Evolutionary conservation across 2,888 invertebrate species (phyloP), one percentile per base, ranked within the genome.

Genomic region (Thymelicus acteon): DNA sequence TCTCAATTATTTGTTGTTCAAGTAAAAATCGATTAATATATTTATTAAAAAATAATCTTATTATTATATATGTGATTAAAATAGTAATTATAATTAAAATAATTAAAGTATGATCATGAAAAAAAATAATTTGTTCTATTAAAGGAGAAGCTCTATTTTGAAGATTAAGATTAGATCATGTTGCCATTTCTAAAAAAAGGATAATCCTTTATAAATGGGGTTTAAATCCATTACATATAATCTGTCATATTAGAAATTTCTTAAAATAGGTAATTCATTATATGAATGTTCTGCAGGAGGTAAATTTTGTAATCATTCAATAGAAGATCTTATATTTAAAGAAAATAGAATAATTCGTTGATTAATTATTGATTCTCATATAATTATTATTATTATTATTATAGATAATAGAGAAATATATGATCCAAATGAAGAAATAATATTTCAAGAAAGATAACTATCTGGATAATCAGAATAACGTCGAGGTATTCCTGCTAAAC

Each of bases 401-500:
- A 95, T 91, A 74, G 94, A 92, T 80, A 95, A 78, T 75, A 95
- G 80, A 0, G 95, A 96, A 81, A 96, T 95, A 79, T 95, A 89
- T 44, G 95, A 95, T n/a, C 96, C 96, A 83, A 96, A 90, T 7
- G 96, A 95, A 39, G 96, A 96, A 72, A 96, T 80, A 76, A 95
- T 83, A 94, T 96, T 96, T 96, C 96, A 96, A 69, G 93, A 83
- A 75, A 94, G 89, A 80, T 95, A 96, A 31, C 67, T 75, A 75
- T 84, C 96, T 0, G 96, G 96, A 67, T 96, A 97, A 85, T 96
- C 96, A 4, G 96, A 95, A 66, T 96, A 96, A 73, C 97, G 96
- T 71, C 97, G 96, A 61, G 96, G 97, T 89, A 97, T 96, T 0
- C 88, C 88, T 0, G 88, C 87, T 84, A 89, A 80, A 0, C 89